Base-by-base conservation (phyloP, 2,113 vertebrate genomes). In the Notarius lentiginosus region DNA sequence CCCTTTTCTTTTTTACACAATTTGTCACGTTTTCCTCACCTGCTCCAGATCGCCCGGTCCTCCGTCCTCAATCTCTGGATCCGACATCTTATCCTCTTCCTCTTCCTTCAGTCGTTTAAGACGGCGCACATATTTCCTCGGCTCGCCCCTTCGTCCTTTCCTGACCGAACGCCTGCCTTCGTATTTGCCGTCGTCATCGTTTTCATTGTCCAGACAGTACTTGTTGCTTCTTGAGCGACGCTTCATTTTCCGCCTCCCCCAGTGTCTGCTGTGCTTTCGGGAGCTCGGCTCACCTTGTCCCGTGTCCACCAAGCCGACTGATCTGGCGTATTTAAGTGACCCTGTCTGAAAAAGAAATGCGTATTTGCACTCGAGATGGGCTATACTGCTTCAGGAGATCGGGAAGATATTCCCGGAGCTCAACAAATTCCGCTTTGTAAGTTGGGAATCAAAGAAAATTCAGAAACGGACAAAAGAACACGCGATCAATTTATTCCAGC, bases 31-130 rank as follows among this genome's bases (percentile, higher is more conserved):
- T 60, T 22, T 18, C 20, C 68, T 85, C 49, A 87, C 89, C 82
- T 88, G 84, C 4, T 84, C 76, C 4, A 77, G 22, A 60, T 70
- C 51, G 4, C 82, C 85, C 2, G 58, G 30, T 49, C 76, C 84
- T 17, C 56, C 81, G 4, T 86, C 86, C 17, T 86, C 89, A 1
- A 90, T 22, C 58, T 68, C 70, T 2, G 76, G 41, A 56, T 82
- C 82, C 0, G 34, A 49, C 34, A 79, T 30, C 79, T 24, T 24
- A 10, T 79, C 66, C 8, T 76, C 60, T 22, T 70, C 87, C 17
- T 79, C 72, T 4, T 89, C 65, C n/a, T 86, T 87, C 68, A 81
- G 49, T 56, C 83, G 66, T 47, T 82, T 86, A 24, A 66, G 30
- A 30, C 18, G 84, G 79, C 70, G 53, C 56, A 22, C 84, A 41